Base-by-base conservation (phyloP, 1,140 invertebrate species). In the Penaeus vannamei region DNA sequence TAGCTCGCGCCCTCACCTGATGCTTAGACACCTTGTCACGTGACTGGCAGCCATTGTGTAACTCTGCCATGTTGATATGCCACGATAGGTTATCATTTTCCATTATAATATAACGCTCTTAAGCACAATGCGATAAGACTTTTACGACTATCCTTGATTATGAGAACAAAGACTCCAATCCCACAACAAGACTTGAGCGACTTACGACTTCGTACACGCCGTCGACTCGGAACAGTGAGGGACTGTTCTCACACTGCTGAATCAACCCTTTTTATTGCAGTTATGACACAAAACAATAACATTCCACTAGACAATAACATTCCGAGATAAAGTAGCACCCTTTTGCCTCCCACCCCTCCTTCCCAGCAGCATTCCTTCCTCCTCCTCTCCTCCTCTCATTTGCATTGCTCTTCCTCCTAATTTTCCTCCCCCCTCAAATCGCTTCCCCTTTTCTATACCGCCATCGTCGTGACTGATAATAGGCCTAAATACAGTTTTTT, bases 81-180 rank as follows among this genome's bases (percentile, higher is more conserved):
- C 86, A 84, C 86, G 86, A 88, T 88, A 88, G 86, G 80, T 84
- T 88, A 88, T 88, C 86, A 88, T 81, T 88, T 83, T 88, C 86
- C 86, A 88, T 88, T 88, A 88, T 88, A 84, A 88, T 88, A 88
- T 88, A 84, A 72, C 86, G 80, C 84, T 84, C 86, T 77, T 88
- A 88, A 88, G 86, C 86, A 88, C 86, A 77, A 72, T 77, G 64
- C 77, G 86, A 88, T 88, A 88, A 88, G 80, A 88, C 80, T 88
- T 88, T 88, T 88, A 88, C 84, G 83, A 83, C 86, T 83, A 61
- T 69, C 80, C 53, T 69, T 88, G 86, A 88, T 88, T 88, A 88
- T 77, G 66, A 72, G 80, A 88, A 88, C 86, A 88, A 88, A 88
- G 86, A 83, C 86, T 64, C 81, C 81, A 76, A 84, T 84, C 66